These are phyloP conservation scores for Oryzias dopingdopingensis DNA, from an alignment of 2,797 vertebrate genomes.

Conservation along the genomic window DNA sequence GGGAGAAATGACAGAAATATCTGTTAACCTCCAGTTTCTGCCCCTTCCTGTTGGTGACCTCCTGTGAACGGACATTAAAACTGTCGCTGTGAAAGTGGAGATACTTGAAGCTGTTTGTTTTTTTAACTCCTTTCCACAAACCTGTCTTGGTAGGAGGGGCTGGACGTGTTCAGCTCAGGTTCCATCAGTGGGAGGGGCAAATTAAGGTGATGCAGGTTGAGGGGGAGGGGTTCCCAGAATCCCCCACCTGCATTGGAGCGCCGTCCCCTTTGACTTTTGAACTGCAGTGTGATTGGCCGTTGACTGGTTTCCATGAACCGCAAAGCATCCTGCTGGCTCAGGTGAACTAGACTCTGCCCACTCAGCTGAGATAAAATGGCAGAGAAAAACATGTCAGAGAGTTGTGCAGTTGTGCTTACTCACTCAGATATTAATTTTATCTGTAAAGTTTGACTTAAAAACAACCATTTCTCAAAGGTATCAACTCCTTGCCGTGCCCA, in stretches of 20 bases:
- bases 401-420: too few species aligned
- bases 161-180: constrained; percentile 53
- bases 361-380: constrained; percentile 57
- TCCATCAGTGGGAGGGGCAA: constrained; percentile 60
- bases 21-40: background rate
- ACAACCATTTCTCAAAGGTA: too few species aligned
- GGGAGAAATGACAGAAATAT: constrained; percentile 10
- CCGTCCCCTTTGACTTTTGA: constrained; percentile 72
- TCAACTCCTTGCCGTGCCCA: too few species aligned
- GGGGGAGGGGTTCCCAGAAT: constrained; percentile 73
- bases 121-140: constrained; percentile 19
- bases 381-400: background rate
- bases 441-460: too few species aligned
- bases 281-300: constrained; percentile 80
- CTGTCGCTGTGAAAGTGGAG: too few species aligned
- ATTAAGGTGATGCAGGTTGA: constrained; percentile 71
- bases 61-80: too few species aligned
- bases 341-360: constrained; percentile 71
- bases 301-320: constrained; percentile 76
- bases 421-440: too few species aligned
- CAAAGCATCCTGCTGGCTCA: constrained; percentile 77
- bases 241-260: constrained; percentile 62
- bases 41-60: too few species aligned
- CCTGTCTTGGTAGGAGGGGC: constrained; percentile 73
- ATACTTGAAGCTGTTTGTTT: background rate